These are phyloP conservation scores for Pseudachorutes palmiensis DNA, from an alignment of 1,140 invertebrate genomes.

Conservation along the genomic window DNA sequence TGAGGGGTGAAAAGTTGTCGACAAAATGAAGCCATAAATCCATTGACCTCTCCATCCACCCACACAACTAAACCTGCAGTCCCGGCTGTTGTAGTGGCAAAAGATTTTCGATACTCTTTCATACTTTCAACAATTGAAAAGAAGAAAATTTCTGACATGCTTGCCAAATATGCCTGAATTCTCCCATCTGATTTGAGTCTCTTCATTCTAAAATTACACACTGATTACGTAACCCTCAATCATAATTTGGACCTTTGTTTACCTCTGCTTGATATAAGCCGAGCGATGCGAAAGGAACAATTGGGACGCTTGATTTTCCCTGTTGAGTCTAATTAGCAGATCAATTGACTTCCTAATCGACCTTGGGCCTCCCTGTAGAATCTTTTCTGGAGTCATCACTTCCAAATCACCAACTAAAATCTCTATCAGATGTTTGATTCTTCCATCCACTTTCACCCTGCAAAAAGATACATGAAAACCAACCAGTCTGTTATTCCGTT, in stretches of 20 bases:
- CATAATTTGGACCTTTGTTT: no score
- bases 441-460: slow-evolving; percentile 57
- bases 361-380: slow-evolving; percentile 82
- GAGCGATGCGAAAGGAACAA: slow-evolving; percentile 35
- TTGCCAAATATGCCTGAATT: slow-evolving; percentile 71
- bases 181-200: slow-evolving; percentile 80
- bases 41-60: slow-evolving; percentile 75
- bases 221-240: slow-evolving; percentile 3
- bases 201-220: slow-evolving; percentile 49
- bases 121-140: slow-evolving; percentile 77
- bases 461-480: no score
- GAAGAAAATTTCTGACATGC: slow-evolving; percentile 78
- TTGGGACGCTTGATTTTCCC: slow-evolving; percentile 47
- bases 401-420: slow-evolving; percentile 82
- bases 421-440: slow-evolving; percentile 68
- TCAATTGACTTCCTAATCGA: slow-evolving; percentile 75
- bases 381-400: slow-evolving; percentile 69
- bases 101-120: slow-evolving; percentile 73
- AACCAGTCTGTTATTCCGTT: no score
- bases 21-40: slow-evolving; percentile 70
- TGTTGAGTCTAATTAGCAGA: slow-evolving; percentile 76
- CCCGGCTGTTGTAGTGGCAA: slow-evolving; percentile 63
- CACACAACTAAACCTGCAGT: slow-evolving; percentile 79
- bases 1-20: slow-evolving; percentile 89
- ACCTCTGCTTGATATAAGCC: slow-evolving; percentile 36